Conservation (phyloP, 1,140 invertebrate genomes). For the Temnothorax nylanderi region DNA sequence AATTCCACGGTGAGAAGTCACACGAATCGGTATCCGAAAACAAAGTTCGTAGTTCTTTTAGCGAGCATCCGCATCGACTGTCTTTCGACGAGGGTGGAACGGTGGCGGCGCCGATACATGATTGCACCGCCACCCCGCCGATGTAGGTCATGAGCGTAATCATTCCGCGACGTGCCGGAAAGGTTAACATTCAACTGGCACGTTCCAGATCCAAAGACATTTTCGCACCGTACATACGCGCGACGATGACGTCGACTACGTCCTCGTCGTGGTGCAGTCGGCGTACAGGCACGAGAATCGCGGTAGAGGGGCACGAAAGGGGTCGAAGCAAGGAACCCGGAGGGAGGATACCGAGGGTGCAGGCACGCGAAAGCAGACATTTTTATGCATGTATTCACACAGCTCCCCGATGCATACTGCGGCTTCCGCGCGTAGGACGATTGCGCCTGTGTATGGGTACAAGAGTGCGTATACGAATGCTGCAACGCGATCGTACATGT, state of each 20-base stretch:
- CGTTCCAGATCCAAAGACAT: constrained; percentile 69
- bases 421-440: neutral
- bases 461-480: constrained; percentile 21
- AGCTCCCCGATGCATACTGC: constrained; percentile 73
- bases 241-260: constrained; percentile 26
- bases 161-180: constrained; percentile 75
- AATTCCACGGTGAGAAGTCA: constrained; percentile 19
- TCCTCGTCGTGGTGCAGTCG: neutral
- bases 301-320: neutral
- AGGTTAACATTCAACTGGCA: constrained; percentile 74
- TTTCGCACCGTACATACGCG: constrained; percentile 65
- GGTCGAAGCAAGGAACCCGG: neutral
- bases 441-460: neutral
- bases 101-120: constrained; percentile 26
- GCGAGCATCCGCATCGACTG: constrained; percentile 32
- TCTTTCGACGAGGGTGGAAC: neutral
- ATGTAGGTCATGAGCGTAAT: constrained; percentile 71
- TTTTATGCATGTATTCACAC: constrained; percentile 80
- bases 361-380: constrained; percentile 74
- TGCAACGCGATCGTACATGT: constrained; percentile 56
- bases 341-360: constrained; percentile 25
- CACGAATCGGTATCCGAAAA: constrained; percentile 43
- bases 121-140: constrained; percentile 26
- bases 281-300: neutral
- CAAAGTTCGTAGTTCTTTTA: constrained; percentile 31